These are phyloP conservation scores for Cephus cinctus DNA, from an alignment of 1,140 invertebrate species.

Conservation along the genomic window DNA sequence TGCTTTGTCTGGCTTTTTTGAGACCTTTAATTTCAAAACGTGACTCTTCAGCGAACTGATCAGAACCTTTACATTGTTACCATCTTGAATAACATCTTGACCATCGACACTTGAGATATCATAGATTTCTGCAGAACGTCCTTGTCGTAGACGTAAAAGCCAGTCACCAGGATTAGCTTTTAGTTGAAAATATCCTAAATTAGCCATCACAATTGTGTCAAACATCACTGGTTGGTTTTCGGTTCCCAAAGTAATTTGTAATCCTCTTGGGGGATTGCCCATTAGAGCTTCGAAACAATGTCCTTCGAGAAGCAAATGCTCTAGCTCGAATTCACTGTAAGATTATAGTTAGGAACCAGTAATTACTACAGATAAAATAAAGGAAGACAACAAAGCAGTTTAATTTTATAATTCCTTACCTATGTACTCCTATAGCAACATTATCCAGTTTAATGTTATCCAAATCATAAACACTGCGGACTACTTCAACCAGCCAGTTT, in stretches of 20 bases:
- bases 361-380: conserved; percentile 10
- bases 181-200: conserved; percentile 95
- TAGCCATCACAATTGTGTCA: conserved; percentile 99
- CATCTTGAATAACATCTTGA: conserved; percentile 59
- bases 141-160: conserved; percentile 83
- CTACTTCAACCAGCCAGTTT: conserved; percentile 97
- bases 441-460: conserved; percentile 95
- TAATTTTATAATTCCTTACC: conserved; percentile 48
- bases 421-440: conserved; percentile 74
- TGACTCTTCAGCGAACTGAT: conserved; percentile 88
- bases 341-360: conserved; percentile 24
- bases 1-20: conserved; percentile 86
- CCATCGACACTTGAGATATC: conserved; percentile 68
- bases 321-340: conserved; percentile 72
- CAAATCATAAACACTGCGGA: conserved; percentile 92
- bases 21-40: conserved; percentile 87
- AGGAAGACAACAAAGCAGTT: neutral
- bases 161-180: conserved; percentile 98
- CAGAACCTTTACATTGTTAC: conserved; percentile 76
- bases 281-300: conserved; percentile 93
- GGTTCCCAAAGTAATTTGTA: conserved; percentile 95
- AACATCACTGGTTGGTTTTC: conserved; percentile 72
- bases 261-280: conserved; percentile 91
- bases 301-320: conserved; percentile 77
- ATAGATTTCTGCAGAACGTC: conserved; percentile 93